phyloP scores from a whole-genome alignment of 2,888 invertebrate species.

The Zygothrica quintamaculata region DNA sequence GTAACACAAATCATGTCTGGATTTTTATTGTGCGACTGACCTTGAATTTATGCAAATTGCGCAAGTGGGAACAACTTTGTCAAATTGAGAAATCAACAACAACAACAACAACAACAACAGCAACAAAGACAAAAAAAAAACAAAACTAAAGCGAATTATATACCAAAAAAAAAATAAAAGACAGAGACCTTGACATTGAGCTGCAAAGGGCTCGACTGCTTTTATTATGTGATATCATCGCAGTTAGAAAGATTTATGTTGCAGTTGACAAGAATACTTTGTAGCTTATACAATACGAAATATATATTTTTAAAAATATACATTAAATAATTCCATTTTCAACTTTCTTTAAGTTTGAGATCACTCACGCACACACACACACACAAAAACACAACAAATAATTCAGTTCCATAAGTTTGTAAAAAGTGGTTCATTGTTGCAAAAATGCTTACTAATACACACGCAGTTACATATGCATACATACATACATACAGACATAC shows the following conservation, averaged over 20 bases:
- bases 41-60: slow-evolving; percentile 78
- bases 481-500: no score
- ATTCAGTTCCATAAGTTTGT: no score
- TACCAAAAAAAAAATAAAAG: no score
- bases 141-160: slow-evolving; percentile 11
- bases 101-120: slow-evolving; percentile 12
- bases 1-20: slow-evolving; percentile 64
- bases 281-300: no score
- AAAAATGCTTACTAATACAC: no score
- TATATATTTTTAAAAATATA: neutral
- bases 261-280: neutral
- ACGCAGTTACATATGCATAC: no score
- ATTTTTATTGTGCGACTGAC: slow-evolving; percentile 70
- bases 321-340: no score
- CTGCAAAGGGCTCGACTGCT: slow-evolving; percentile 47
- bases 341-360: no score
- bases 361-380: no score
- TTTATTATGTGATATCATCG: slow-evolving; percentile 36
- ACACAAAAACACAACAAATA: no score
- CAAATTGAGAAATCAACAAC: slow-evolving; percentile 64
- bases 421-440: no score
- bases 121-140: slow-evolving; percentile 8
- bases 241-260: slow-evolving; percentile 36
- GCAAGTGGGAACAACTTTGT: slow-evolving; percentile 76
- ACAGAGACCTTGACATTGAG: slow-evolving; percentile 69